Evolutionary conservation across 2,113 vertebrate species (phyloP), one percentile per base, ranked within the genome.

Genomic region (Saimiri boliviensis): DNA sequence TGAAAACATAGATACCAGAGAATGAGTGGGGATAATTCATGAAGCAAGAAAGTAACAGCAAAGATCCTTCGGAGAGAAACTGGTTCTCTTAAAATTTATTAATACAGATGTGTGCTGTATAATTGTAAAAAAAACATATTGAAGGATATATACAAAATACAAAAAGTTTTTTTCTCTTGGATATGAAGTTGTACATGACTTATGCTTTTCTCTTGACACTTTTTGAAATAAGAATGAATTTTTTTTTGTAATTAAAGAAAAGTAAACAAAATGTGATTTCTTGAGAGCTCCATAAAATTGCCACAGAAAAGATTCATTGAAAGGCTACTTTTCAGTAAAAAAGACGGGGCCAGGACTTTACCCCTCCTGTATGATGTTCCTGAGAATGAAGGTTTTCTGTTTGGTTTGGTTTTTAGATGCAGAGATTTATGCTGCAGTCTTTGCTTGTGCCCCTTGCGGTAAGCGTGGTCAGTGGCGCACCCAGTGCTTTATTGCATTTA

Each of bases 191-290:
- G 52, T 70, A 19, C 21, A 79, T 82, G 49, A 81, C 58, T 4
- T 90, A n/a, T 89, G 45, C 13, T 37, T 71, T 92, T 95, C 52
- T 89, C n/a, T 97, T 93, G 92, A 92, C 76, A 66, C n/a, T 93
- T 91, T 93, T 91, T 93, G 83, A 93, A 90, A 89, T 47, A 80
- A 79, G 80, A 97, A 81, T 93, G 35, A 68, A 70, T 94, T 94
- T 86, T 52, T 47, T 47, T 47, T 89, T 40, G 89, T 85, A 85
- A 85, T 90, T 83, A 54, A 52, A 71, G 79, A 52, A 91, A 94
- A 70, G n/a, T 40, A 87, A 91, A 92, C 6, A 80, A 93, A 93
- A 88, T 49, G 14, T 93, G 81, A 68, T 74, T 70, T 58, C 32
- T 91, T 85, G 35, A 79, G 58, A 88, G 47, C 93, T 25, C 32